Percentiles rank a stretch among this genome's conserved stretches.
These are phyloP conservation scores for Temnothorax rugatulus DNA, from an alignment of 2,888 invertebrate genomes.

Conservation along the genomic window DNA sequence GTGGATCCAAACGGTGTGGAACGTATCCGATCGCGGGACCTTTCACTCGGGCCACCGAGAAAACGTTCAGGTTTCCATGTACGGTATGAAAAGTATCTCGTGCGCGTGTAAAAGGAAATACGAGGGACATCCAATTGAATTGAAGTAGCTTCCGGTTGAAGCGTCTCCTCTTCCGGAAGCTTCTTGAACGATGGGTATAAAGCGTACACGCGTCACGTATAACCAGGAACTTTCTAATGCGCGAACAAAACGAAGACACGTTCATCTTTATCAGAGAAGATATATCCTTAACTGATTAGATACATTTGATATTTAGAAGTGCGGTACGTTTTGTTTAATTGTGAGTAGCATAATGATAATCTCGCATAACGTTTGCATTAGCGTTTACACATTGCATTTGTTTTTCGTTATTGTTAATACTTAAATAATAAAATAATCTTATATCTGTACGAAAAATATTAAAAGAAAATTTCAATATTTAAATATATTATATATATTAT, in stretches of 20 bases:
- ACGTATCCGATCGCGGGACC: constrained; percentile 44
- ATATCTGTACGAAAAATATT: too few relatives aligned
- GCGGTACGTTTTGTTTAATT: not conserved
- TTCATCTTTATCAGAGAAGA: constrained; percentile 3
- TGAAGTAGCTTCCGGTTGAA: constrained; percentile 59
- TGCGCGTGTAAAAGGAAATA: constrained; percentile 59
- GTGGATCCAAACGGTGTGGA: constrained; percentile 22
- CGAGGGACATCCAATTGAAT: constrained; percentile 59
- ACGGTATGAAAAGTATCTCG: constrained; percentile 44
- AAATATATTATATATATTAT: not conserved
- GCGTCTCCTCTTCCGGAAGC: constrained; percentile 48
- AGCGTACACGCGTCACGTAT: not conserved
- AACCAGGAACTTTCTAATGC: constrained; percentile 44
- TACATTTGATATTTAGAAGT: not conserved
- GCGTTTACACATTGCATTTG: not conserved
- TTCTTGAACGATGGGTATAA: constrained; percentile 6
- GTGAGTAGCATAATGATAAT: not conserved
- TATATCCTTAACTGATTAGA: constrained; percentile 11
- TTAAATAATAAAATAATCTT: not conserved
- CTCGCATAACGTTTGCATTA: not conserved
- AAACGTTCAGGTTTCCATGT: constrained; percentile 44
- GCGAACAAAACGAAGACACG: constrained; percentile 5
- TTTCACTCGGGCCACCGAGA: constrained; percentile 40
- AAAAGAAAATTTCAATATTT: too few relatives aligned
- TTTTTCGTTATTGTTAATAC: not conserved